Evolutionary conservation across 2,888 invertebrate genomes (phyloP).

Genomic region (Tridacna crocea): DNA sequence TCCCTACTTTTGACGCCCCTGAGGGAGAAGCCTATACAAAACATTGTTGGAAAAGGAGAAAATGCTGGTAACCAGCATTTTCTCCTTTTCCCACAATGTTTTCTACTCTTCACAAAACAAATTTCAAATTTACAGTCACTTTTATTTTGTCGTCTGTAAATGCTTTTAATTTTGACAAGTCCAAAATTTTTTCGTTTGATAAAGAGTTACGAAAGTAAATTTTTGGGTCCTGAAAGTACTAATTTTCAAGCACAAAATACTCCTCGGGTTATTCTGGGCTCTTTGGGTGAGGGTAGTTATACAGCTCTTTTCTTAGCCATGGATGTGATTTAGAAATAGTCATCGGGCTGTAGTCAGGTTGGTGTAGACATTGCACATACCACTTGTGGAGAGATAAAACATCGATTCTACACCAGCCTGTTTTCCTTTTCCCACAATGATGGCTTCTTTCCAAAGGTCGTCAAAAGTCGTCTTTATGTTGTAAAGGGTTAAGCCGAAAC

Average conservation of each 20-base stretch:
- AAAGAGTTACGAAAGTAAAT: neutral
- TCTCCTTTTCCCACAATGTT: slow-evolving; percentile 22
- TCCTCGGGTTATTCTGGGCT: too few relatives aligned
- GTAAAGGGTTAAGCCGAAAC: too few relatives aligned
- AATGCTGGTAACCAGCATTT: slow-evolving; percentile 12
- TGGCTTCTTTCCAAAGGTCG: too few relatives aligned
- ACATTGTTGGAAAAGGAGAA: slow-evolving; percentile 5
- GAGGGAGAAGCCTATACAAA: neutral
- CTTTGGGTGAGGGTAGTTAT: too few relatives aligned
- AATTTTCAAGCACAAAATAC: too few relatives aligned
- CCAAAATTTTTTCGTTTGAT: neutral
- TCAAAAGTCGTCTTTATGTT: too few relatives aligned
- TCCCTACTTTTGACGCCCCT: neutral
- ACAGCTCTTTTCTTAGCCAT: too few relatives aligned
- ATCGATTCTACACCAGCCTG: too few relatives aligned
- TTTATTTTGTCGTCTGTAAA: neutral
- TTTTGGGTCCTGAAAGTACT: neutral
- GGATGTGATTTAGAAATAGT: too few relatives aligned
- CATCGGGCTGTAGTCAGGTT: too few relatives aligned
- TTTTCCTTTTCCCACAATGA: neutral
- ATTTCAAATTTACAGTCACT: neutral
- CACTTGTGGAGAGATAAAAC: too few relatives aligned
- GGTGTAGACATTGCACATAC: too few relatives aligned
- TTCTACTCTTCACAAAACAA: neutral
- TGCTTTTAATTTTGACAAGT: neutral